Conservation (phyloP, 2,888 invertebrate species). For the Onchidella celtica region DNA sequence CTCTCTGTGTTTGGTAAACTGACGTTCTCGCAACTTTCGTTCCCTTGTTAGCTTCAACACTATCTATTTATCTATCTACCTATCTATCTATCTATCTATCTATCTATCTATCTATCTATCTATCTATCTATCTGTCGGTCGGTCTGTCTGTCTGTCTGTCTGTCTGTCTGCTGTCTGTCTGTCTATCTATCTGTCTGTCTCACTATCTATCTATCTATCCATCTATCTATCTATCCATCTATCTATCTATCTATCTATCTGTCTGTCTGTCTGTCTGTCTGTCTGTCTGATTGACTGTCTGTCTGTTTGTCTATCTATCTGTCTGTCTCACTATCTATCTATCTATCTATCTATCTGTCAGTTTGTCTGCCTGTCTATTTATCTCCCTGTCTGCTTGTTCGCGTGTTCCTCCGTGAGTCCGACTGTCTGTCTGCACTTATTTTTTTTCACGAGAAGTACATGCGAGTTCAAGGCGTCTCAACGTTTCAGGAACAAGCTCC, state of each 20-base stretch:
- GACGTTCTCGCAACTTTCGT: too few species aligned
- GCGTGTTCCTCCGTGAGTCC: too few species aligned
- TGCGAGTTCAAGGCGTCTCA: too few species aligned
- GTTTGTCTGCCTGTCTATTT: too few species aligned
- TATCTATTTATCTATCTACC: not conserved
- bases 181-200: not conserved
- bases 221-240: not conserved
- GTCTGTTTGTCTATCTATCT: not conserved
- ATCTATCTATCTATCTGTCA: too few species aligned
- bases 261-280: constrained; percentile 4
- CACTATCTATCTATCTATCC: not conserved
- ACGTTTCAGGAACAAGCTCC: too few species aligned
- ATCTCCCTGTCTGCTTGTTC: too few species aligned
- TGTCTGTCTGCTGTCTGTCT: not conserved
- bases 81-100: not conserved
- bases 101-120: not conserved
- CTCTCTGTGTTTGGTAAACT: too few species aligned
- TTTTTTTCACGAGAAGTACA: too few species aligned
- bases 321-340: not conserved
- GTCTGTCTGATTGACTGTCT: not conserved
- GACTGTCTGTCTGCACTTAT: too few species aligned
- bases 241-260: not conserved
- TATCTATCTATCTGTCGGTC: constrained; percentile 19
- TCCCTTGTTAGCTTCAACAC: not conserved
- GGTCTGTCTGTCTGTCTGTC: constrained; percentile 18